Evolutionary conservation across 2,113 vertebrate genomes (phyloP), one percentile per base, ranked within the genome.

Genomic region (Corvus cornix): DNA sequence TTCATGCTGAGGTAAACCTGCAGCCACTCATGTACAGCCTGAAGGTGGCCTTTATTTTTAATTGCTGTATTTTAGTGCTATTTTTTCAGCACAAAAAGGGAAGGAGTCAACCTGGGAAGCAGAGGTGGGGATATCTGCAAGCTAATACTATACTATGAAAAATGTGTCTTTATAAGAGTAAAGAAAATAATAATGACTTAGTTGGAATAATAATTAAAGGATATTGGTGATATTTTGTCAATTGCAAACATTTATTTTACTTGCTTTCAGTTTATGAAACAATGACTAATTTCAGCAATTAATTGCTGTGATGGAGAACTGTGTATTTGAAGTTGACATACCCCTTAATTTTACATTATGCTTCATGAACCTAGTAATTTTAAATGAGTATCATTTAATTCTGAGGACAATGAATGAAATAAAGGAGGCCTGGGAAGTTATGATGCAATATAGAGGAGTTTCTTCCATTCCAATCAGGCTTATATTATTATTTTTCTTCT

Each of bases 221-320:
- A 92, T 94, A 95, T 83, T 92, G 87, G 78, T 94, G 89, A 70
- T 82, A 84, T 93, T 96, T 88, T 90, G 55, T 95, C 80, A 84
- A 95, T 76, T 82, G 78, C 85, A 95, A 96, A 92, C 92, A 70
- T 84, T 18, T 87, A 96, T 92, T 96, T 97, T 96, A 92, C 88
- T 93, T 84, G 41, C 68, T 85, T 94, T 95, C 55, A 84, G 74
- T 94, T 96, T 93, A 88, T 81, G 97, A 97, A 97, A 96, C 93
- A 97, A 96, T 96, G 94, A 89, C 91, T 92, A 70, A 97, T 96
- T 97, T 91, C 70, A 84, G 33, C 85, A 84, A 68, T 91, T 95
- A 93, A 90, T 96, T 96, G 87, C 85, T 91, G 53, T 94, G 89
- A 95, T 63, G 66, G 94, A 94, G 91, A 92, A 64, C 90, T 81